Evolutionary conservation across 2,888 invertebrate species (phyloP).

Genomic region (Sphinx pinastri): DNA sequence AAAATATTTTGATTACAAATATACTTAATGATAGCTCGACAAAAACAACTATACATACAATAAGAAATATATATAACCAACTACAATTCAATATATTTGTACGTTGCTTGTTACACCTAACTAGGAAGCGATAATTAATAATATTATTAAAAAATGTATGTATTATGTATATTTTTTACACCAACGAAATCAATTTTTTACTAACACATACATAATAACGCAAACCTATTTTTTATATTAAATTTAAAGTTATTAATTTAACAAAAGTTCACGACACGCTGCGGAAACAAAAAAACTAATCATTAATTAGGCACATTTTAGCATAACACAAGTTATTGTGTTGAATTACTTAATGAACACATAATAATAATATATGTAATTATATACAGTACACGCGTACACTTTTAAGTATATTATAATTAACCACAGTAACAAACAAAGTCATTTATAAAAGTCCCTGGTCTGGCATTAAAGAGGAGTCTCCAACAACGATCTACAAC

Average conservation of each 20-base stretch:
- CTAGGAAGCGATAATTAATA: conserved; percentile 7
- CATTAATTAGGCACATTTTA: conserved; percentile 11
- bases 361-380: not conserved
- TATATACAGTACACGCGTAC: not conserved
- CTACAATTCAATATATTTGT: not conserved
- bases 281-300: conserved; percentile 11
- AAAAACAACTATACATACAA: not conserved
- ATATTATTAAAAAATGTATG: not conserved
- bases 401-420: not conserved
- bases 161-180: not conserved
- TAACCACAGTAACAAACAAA: not conserved
- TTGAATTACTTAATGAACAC: conserved; percentile 1
- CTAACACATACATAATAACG: not conserved
- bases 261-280: conserved; percentile 4
- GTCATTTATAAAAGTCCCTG: not conserved
- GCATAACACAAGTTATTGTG: not conserved
- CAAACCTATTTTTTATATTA: not conserved
- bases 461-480: too few relatives aligned
- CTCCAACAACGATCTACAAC: too few relatives aligned
- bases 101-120: not conserved
- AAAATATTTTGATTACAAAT: not conserved
- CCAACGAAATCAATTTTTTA: not conserved
- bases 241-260: conserved; percentile 1
- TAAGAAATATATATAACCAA: not conserved
- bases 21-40: not conserved